Evolutionary conservation across 2,797 vertebrate genomes (phyloP).

Genomic region (Tokudaia muenninki): DNA sequence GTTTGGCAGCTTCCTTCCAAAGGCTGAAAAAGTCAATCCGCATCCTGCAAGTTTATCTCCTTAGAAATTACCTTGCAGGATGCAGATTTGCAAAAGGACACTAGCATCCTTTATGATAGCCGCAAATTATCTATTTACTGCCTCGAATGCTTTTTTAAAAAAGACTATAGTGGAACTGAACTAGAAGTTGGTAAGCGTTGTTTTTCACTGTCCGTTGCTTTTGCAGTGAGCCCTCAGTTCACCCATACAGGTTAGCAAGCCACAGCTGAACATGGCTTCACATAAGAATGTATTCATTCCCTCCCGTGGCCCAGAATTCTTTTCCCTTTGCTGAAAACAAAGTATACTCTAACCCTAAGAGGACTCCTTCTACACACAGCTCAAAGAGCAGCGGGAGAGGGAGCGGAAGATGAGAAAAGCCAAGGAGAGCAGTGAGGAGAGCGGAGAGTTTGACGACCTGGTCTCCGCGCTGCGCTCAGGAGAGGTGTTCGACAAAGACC

Average conservation of each 20-base stretch:
- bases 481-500: conserved; percentile 99
- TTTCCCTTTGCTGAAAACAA: not conserved
- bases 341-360: not conserved
- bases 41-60: not conserved
- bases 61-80: conserved; percentile 36
- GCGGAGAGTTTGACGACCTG: conserved; percentile 98
- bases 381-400: conserved; percentile 97
- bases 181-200: not conserved
- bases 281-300: accelerated
- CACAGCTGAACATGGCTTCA: accelerated
- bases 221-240: not conserved
- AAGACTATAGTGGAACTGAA: not conserved
- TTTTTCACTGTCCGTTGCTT: not conserved
- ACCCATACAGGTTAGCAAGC: not conserved
- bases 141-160: not conserved
- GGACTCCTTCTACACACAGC: conserved; percentile 86
- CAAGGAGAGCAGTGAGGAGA: conserved; percentile 96
- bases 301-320: not conserved
- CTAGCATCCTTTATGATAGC: not conserved
- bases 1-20: not conserved
- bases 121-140: not conserved
- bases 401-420: conserved; percentile 96
- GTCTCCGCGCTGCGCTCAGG: conserved; percentile 98
- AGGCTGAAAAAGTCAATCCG: not conserved
- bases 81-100: conserved; percentile 21